Evolutionary conservation across 2,888 invertebrate genomes (phyloP), one percentile per base, ranked within the genome.

Genomic region (Oligia strigilis): DNA sequence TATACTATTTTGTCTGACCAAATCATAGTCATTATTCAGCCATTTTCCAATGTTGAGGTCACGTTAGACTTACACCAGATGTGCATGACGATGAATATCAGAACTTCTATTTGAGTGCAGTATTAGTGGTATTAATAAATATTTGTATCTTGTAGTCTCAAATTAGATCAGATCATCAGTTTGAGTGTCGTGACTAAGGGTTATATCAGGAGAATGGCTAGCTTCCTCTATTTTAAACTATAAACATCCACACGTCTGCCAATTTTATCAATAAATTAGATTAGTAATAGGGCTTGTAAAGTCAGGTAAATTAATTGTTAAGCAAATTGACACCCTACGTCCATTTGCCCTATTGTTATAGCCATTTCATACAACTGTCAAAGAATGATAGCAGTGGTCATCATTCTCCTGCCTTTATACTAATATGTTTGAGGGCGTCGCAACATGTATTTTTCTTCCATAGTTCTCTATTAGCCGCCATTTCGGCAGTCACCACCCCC

Each of bases 181-280:
- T 75, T 17, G 64, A 78, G 78, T 78, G 73, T 67, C 46, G 43
- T 84, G 78, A 85, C 66, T 81, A 74, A 76, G 72, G 62, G 49
- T 43, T 75, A 75, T 75, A 79, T 69, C 58, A 64, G 52, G 66
- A 65, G 17, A 70, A 66, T 70, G 46, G 72, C 14, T 36, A 46
- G 62, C 36, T 73, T 83, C 78, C 52, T 73, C 29, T 6, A 40
- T 65, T 29, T 29, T 62, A 40, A 14, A 55, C 3, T 66, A 29
- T 77, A 83, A 83, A 67, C 72, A 70, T 64, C 13, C 60, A 70
- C 49, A 58, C 62, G 58, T 70, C 49, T 58, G 58, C 58, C 58
- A 69, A 60, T 40, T 36, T 36, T 69, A 82, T 75, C 52, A 36
- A 60, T 72, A 73, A 55, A 58, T 43, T 49, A 73, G 62, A 65